Conservation (phyloP, 2,797 vertebrate species). For the Hydrolagus colliei region DNA sequence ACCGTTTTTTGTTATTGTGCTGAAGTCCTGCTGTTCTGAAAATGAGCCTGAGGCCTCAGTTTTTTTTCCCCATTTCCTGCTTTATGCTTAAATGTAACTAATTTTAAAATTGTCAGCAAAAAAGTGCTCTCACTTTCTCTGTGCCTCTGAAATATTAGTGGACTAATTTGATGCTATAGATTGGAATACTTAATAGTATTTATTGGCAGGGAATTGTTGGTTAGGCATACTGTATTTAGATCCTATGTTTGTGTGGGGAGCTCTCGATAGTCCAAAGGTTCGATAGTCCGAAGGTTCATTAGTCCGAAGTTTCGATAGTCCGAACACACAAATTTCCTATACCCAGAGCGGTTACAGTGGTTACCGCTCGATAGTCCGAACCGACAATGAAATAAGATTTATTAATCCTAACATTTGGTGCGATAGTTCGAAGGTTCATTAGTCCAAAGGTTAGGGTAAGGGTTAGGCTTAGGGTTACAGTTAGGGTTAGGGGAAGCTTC, state of each 20-base stretch:
- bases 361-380: too few species aligned
- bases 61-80: not conserved
- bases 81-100: constrained; percentile 13
- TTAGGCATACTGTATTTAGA: constrained; percentile 4
- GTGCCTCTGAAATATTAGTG: constrained; percentile 27
- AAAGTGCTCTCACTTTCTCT: not conserved
- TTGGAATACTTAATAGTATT: constrained; percentile 20
- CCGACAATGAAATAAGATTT: too few species aligned
- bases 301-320: too few species aligned
- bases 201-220: constrained; percentile 24
- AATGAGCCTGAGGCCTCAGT: not conserved
- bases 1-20: not conserved
- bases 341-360: too few species aligned
- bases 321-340: too few species aligned
- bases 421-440: too few species aligned
- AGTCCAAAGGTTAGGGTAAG: too few species aligned
- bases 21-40: constrained; percentile 8
- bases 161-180: constrained; percentile 20
- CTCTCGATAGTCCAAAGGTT: too few species aligned
- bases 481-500: too few species aligned
- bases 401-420: too few species aligned
- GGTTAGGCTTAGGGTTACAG: too few species aligned
- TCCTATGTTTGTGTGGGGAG: not conserved
- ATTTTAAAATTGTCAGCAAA: constrained; percentile 29
- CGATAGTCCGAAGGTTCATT: too few species aligned